A percentile compares a stretch with the other conserved stretches of the same genome.
These are phyloP conservation scores for Callipepla squamata DNA, from an alignment of 2,113 vertebrate species.

Conservation along the genomic window DNA sequence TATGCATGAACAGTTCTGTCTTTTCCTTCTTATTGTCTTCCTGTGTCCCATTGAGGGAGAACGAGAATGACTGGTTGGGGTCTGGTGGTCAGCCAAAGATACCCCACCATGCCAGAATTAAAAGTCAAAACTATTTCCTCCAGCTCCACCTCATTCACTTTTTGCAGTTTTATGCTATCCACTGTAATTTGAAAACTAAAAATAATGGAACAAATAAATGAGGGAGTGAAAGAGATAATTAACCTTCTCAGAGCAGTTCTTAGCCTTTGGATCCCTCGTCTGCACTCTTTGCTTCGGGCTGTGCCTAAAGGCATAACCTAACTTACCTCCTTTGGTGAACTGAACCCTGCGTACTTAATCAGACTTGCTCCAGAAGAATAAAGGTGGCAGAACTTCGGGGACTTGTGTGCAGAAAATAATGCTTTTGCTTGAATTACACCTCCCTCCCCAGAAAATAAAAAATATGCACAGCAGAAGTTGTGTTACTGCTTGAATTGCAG, in stretches of 20 bases:
- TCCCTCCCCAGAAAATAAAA: neutral
- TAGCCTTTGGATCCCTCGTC: neutral
- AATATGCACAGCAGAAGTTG: neutral
- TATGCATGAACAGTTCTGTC: neutral
- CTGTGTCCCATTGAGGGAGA: neutral
- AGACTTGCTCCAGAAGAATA: neutral
- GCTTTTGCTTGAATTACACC: neutral
- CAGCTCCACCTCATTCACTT: neutral
- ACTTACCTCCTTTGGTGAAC: neutral
- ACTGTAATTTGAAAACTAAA: neutral
- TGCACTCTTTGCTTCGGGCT: neutral
- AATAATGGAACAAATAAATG: neutral
- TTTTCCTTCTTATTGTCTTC: neutral
- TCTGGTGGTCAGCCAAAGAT: neutral
- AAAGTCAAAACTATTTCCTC: neutral
- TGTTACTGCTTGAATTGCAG: neutral
- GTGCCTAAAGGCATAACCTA: neutral
- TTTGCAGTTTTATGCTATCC: neutral
- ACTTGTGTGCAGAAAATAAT: neutral
- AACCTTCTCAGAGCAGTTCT: neutral
- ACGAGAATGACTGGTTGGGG: fast-evolving
- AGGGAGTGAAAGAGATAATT: neutral
- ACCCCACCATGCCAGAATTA: neutral
- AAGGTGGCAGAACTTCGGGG: neutral
- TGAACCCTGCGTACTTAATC: neutral